Conservation (phyloP, 1,140 invertebrate species). For the Stenopsyche tienmushanensis region DNA sequence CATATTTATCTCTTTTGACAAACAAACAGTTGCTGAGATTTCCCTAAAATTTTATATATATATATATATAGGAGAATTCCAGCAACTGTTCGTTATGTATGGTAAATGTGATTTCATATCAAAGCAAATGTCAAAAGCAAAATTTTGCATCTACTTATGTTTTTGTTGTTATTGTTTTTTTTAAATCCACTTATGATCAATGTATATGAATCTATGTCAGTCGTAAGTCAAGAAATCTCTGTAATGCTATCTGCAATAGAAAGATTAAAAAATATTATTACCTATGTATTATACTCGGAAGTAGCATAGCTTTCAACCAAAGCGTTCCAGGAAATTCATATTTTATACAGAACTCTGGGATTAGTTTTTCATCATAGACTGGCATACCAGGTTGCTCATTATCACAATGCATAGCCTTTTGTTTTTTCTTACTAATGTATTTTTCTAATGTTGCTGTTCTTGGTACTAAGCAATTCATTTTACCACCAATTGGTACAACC, state of each 20-base stretch:
- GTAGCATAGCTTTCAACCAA: constrained; percentile 85
- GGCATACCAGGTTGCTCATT: constrained; percentile 36
- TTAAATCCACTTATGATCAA: too few relatives aligned
- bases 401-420: constrained; percentile 42
- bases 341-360: constrained; percentile 88
- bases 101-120: neutral
- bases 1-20: neutral
- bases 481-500: constrained; percentile 32
- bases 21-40: neutral
- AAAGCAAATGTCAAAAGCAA: neutral
- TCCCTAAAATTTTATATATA: neutral
- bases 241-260: too few relatives aligned
- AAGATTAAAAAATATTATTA: constrained; percentile 27
- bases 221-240: too few relatives aligned
- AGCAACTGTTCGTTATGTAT: too few relatives aligned
- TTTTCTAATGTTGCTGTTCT: constrained; percentile 24
- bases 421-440: constrained; percentile 5
- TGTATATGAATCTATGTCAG: too few relatives aligned
- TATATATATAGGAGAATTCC: neutral
- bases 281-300: constrained; percentile 86
- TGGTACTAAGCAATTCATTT: constrained; percentile 45
- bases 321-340: constrained; percentile 83
- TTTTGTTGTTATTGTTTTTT: neutral
- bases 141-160: neutral
- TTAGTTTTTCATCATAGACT: constrained; percentile 55